Percentiles rank a stretch among this genome's conserved stretches.
Conservation (phyloP, 2,113 vertebrate species). For the Dendrocopos noguchii region DNA sequence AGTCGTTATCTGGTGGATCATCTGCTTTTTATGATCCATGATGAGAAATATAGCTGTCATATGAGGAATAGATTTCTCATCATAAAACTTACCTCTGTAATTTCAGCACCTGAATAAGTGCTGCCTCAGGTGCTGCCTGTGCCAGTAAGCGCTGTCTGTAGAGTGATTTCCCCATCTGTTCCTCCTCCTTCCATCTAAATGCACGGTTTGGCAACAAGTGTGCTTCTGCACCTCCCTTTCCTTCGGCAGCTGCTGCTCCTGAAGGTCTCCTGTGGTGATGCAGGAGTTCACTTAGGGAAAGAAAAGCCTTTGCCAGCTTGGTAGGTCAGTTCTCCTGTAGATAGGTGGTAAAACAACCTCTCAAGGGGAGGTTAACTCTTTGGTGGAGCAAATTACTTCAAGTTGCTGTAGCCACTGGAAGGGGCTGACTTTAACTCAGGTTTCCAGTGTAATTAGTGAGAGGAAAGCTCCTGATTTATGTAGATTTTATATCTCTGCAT, state of each 20-base stretch:
- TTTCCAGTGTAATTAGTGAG: not conserved
- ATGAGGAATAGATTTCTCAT: constrained; percentile 46
- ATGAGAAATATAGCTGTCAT: constrained; percentile 70
- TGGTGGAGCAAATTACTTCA: not conserved
- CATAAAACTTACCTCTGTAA: constrained; percentile 51
- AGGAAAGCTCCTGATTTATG: not conserved
- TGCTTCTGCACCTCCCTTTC: not conserved
- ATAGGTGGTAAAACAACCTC: not conserved
- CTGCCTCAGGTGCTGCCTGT: constrained; percentile 33
- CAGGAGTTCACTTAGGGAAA: constrained; percentile 22
- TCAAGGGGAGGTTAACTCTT: not conserved
- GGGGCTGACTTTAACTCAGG: not conserved
- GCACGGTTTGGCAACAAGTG: constrained; percentile 43
- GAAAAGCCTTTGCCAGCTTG: not conserved
- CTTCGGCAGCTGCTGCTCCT: constrained; percentile 38
- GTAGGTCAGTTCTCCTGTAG: not conserved
- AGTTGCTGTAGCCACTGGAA: not conserved
- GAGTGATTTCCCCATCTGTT: constrained; percentile 48
- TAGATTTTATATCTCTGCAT: not conserved
- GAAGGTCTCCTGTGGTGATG: not conserved
- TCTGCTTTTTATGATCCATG: constrained; percentile 74
- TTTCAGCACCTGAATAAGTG: constrained; percentile 72
- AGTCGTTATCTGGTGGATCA: constrained; percentile 68
- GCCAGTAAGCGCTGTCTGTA: constrained; percentile 47
- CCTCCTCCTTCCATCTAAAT: constrained; percentile 24